phyloP scores from a whole-genome alignment of 2,797 vertebrate species.

The Allobates femoralis region DNA sequence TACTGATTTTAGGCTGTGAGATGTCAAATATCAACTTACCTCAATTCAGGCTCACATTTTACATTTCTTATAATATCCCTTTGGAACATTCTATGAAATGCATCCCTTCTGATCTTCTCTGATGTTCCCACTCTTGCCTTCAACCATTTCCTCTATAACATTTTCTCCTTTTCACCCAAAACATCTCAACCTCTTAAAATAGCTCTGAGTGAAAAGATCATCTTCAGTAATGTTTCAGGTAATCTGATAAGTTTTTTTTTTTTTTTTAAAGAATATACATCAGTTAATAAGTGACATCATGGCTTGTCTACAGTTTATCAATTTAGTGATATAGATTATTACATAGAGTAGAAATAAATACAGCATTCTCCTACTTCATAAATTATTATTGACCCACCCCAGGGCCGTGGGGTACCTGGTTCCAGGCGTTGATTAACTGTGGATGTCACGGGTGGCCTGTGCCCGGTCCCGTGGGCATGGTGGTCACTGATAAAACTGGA shows the following conservation, averaged over 20 bases:
- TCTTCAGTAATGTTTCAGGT: neutral
- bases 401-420: too few relatives aligned
- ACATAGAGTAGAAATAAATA: too few relatives aligned
- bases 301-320: neutral
- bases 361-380: neutral
- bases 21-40: neutral
- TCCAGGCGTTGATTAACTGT: too few relatives aligned
- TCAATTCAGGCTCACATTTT: neutral
- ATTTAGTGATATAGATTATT: too few relatives aligned
- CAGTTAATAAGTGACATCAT: neutral
- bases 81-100: neutral
- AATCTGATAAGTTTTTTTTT: neutral
- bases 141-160: neutral
- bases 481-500: too few relatives aligned
- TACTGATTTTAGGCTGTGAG: neutral
- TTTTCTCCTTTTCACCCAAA: neutral
- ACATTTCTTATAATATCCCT: neutral
- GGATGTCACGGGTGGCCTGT: too few relatives aligned
- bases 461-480: too few relatives aligned
- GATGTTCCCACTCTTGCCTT: neutral
- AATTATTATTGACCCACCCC: too few relatives aligned
- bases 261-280: neutral
- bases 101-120: neutral
- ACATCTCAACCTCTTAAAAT: neutral
- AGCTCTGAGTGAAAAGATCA: neutral